These are phyloP conservation scores for Subanguina moxae DNA, from an alignment of 1,140 invertebrate genomes.

Conservation along the genomic window DNA sequence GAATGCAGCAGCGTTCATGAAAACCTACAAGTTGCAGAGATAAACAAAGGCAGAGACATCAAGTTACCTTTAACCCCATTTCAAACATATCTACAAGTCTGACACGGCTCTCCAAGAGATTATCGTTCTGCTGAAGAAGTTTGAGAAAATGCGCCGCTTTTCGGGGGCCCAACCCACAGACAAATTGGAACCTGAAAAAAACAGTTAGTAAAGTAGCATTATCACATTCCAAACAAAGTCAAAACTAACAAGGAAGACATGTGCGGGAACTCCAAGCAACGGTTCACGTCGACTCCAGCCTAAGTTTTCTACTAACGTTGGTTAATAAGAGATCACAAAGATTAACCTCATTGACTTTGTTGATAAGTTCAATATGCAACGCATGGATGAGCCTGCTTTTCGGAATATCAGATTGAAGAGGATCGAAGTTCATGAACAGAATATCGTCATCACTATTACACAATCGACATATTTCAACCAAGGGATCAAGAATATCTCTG, in stretches of 20 bases:
- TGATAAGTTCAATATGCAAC: slow-evolving; percentile 50
- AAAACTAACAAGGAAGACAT: slow-evolving; percentile 65
- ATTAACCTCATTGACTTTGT: slow-evolving; percentile 52
- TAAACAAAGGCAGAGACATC: too few relatives aligned
- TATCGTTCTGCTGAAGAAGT: slow-evolving; percentile 42
- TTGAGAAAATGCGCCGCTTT: slow-evolving; percentile 86
- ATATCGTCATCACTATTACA: slow-evolving; percentile 93
- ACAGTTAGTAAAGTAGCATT: too few relatives aligned
- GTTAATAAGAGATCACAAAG: neutral
- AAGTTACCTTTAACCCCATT: slow-evolving; percentile 80
- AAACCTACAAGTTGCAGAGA: slow-evolving; percentile 59
- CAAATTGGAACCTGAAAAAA: slow-evolving; percentile 74
- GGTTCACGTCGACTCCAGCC: slow-evolving; percentile 96
- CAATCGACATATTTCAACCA: slow-evolving; percentile 89
- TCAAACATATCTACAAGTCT: slow-evolving; percentile 89
- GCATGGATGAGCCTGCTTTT: slow-evolving; percentile 33
- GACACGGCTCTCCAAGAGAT: slow-evolving; percentile 66
- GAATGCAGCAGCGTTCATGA: slow-evolving; percentile 98
- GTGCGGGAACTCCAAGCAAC: slow-evolving; percentile 79
- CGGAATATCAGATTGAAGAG: slow-evolving; percentile 67
- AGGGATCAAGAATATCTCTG: slow-evolving; percentile 84
- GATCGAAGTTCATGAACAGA: slow-evolving; percentile 83
- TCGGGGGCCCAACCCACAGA: slow-evolving; percentile 89
- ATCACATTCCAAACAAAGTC: too few relatives aligned
- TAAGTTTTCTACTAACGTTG: too few relatives aligned